These are phyloP conservation scores for Nymphalis io DNA, from an alignment of 1,140 invertebrate species.

Conservation along the genomic window DNA sequence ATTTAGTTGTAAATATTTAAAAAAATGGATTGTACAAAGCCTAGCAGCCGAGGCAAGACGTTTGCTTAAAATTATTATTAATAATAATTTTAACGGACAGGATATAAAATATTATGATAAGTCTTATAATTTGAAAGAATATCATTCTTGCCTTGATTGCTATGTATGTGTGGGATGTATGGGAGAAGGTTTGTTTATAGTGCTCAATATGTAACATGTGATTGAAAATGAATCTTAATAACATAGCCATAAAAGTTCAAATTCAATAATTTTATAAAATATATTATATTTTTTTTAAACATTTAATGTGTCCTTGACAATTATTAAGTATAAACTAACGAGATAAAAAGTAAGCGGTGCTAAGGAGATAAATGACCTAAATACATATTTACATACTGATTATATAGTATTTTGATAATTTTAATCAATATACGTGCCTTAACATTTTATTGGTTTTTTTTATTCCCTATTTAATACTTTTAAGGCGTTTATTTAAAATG, in stretches of 20 bases:
- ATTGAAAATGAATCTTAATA: conserved; percentile 1
- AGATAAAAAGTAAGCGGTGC: conserved; percentile 39
- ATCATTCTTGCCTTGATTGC: conserved; percentile 66
- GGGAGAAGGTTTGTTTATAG: conserved; percentile 28
- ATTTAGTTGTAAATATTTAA: conserved; percentile 60
- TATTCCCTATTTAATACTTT: neutral
- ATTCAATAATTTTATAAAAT: conserved; percentile 14
- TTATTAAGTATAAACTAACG: conserved; percentile 13
- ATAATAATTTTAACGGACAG: conserved; percentile 1
- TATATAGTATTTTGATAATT: conserved; percentile 55
- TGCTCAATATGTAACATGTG: conserved; percentile 31
- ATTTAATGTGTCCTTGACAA: neutral
- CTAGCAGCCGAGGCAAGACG: conserved; percentile 70
- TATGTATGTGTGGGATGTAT: conserved; percentile 55
- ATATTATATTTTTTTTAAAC: neutral
- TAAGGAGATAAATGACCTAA: conserved; percentile 37
- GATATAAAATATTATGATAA: no score
- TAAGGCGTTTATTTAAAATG: no score
- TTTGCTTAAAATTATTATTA: conserved; percentile 2
- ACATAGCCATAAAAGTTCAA: conserved; percentile 17
- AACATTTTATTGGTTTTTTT: conserved; percentile 55
- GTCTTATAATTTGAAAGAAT: conserved; percentile 24
- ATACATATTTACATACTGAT: conserved; percentile 51
- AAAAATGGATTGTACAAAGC: conserved; percentile 51
- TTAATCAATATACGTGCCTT: conserved; percentile 64